Evolutionary conservation across 2,888 invertebrate genomes (phyloP).

Genomic region (Matsumyia berberina): DNA sequence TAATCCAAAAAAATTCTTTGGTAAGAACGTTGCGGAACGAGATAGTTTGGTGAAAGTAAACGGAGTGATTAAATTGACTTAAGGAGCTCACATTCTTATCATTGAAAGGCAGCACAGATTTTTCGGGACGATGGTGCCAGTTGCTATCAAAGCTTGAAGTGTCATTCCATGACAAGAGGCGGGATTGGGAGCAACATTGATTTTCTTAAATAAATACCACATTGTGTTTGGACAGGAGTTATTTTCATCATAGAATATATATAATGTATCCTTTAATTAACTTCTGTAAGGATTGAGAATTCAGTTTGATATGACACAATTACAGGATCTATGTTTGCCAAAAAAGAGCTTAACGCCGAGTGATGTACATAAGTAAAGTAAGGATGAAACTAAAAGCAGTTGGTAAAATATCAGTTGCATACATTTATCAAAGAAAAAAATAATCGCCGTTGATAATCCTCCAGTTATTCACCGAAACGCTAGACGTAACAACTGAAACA

Average conservation of each 20-base stretch:
- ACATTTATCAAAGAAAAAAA: too few species aligned
- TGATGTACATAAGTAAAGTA: too few species aligned
- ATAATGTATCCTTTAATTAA: constrained; percentile 4
- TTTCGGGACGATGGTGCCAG: background rate
- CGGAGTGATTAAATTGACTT: constrained; percentile 36
- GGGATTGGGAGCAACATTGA: background rate
- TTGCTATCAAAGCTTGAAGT: background rate
- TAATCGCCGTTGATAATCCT: too few species aligned
- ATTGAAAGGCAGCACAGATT: constrained; percentile 12
- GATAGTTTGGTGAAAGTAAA: background rate
- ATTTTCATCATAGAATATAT: background rate
- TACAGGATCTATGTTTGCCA: background rate
- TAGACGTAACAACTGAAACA: too few species aligned
- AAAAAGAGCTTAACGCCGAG: too few species aligned
- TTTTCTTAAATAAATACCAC: constrained; percentile 8
- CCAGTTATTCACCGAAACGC: too few species aligned
- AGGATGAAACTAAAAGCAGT: background rate
- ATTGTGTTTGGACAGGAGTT: constrained; percentile 10
- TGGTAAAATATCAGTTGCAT: too few species aligned
- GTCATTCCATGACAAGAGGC: background rate
- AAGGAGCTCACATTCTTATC: constrained; percentile 37
- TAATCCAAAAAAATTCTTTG: constrained; percentile 37
- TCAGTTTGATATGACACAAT: background rate
- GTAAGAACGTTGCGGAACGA: constrained; percentile 5
- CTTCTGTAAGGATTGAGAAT: background rate